Base-by-base conservation (phyloP, 2,888 invertebrate genomes). In the Hypercompe scribonia region DNA sequence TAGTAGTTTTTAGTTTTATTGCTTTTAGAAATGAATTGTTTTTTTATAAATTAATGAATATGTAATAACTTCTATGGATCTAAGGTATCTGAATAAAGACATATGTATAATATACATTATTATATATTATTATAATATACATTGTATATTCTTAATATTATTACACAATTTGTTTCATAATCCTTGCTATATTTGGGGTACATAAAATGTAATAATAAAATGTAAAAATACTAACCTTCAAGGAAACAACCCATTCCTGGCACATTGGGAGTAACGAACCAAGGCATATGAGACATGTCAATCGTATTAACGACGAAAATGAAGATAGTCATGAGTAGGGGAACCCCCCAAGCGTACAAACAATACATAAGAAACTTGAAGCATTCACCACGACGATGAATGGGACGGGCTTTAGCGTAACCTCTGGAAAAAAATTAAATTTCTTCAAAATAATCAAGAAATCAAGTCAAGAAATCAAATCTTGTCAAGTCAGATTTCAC, bases 321-420 rank as follows among this genome's bases (percentile, higher is more conserved):
- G 10, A 75, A 82, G 4, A 88, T 70, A 0, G 93, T 89, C 91
- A 94, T 90, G 0, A 77, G 68, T 0, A 91, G 70, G 0, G 95
- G 94, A 0, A 94, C 65, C 0, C 95, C 95, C 82, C 88, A 95
- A 0, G 90, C 93, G 73, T 92, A 95, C 2, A 90, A 28, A 70
- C 91, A 88, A 80, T 95, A 95, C 90, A 94, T 92, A 2, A 78
- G 21, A 77, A 93, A 95, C 77, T 94, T 94, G 76, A 92, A 93
- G 0, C 71, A 65, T 72, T 94, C 93, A 0, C 95, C 94, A 2
- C 92, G 90, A 0, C 94, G 89, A 76, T 95, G 94, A 24, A 94
- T 94, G 0, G 90, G 86, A 2, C 94, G 90, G 2, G 95, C 93
- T 80, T 94, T 94, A 0, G 94, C 94, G 78, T 94, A 94, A 11